phyloP scores from a whole-genome alignment of 2,797 vertebrate species.

The Semaprochilodus insignis region DNA sequence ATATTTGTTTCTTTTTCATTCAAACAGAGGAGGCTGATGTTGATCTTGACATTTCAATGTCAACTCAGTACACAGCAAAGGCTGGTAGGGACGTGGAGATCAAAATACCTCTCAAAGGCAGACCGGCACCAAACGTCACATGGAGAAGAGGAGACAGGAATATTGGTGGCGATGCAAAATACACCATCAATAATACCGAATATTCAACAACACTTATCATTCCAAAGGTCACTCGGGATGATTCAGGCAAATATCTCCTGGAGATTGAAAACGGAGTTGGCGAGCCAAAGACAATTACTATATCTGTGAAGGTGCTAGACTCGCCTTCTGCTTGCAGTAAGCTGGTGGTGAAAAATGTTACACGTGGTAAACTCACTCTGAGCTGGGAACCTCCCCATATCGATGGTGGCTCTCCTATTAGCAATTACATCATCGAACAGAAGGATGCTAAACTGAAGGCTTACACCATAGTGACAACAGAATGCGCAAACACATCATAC shows the following conservation, averaged over 20 bases:
- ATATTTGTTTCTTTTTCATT: conserved; percentile 32
- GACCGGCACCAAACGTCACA: conserved; percentile 90
- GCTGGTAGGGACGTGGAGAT: conserved; percentile 90
- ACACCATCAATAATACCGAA: conserved; percentile 89
- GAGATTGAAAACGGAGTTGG: conserved; percentile 98
- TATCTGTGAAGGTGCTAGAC: conserved; percentile 93
- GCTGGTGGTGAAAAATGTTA: conserved; percentile 91
- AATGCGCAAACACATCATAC: conserved; percentile 88
- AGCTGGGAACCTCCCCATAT: conserved; percentile 95
- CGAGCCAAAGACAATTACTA: conserved; percentile 89
- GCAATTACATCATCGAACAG: conserved; percentile 95
- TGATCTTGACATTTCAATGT: conserved; percentile 92
- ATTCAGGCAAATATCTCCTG: conserved; percentile 94
- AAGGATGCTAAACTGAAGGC: conserved; percentile 95
- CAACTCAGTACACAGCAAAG: conserved; percentile 90
- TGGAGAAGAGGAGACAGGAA: conserved; percentile 95
- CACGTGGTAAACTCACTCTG: conserved; percentile 89
- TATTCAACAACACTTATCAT: conserved; percentile 89
- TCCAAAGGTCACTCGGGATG: conserved; percentile 90
- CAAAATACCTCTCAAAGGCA: conserved; percentile 93
- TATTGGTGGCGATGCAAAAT: conserved; percentile 87
- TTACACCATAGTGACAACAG: conserved; percentile 86
- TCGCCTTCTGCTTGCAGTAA: conserved; percentile 94
- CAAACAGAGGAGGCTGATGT: conserved; percentile 95
- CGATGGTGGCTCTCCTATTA: conserved; percentile 92